Base-by-base conservation (phyloP, 2,797 vertebrate genomes). In the Crocidura indochinensis region DNA sequence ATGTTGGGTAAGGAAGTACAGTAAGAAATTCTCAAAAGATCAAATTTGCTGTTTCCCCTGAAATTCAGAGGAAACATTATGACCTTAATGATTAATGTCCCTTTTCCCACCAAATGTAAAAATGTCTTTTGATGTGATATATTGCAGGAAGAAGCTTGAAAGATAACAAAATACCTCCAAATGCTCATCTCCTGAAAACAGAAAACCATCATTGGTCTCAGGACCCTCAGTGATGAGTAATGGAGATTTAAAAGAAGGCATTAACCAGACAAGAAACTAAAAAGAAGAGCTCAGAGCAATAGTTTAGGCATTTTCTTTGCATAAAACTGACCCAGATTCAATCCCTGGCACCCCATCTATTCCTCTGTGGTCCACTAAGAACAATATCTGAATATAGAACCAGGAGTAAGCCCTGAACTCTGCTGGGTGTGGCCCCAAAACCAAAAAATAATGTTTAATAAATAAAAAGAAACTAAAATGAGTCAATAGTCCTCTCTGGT, bases 211-310 rank as follows among this genome's bases (percentile, higher is more conserved):
- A 46, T 49, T 83, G 47, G 15, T 87, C 84, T 80, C 27, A 76
- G 49, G 38, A 87, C 4, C 15, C 26, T 31, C 56, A 65, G 12
- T 64, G 51, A 84, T 75, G 78, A 67, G n/a, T 3, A 22, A 38
- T 14, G 15, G 46, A 9, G 20, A 47, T 79, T 65, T 53, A 72
- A 91, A 80, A 90, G 38, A 27, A 92, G 47, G 9, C 19, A 74
- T 1, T 6, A 68, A 77, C 62, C 24, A 38, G 38, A 38, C 38
- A 38, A 38, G 38, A 38, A 38, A 38, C 38, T 38, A 38, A 38
- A 38, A 38, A 38, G 38, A 38, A 38, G 38, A 38, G 38, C 38
- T 38, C 38, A 38, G 38, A 38, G 38, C 38, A 38, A 38, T 38
- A 38, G 38, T 38, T 38, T 38, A 38, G 38, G 38, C 5, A 38